Base-by-base conservation (phyloP, 2,113 vertebrate species). In the Perca schrenkii region DNA sequence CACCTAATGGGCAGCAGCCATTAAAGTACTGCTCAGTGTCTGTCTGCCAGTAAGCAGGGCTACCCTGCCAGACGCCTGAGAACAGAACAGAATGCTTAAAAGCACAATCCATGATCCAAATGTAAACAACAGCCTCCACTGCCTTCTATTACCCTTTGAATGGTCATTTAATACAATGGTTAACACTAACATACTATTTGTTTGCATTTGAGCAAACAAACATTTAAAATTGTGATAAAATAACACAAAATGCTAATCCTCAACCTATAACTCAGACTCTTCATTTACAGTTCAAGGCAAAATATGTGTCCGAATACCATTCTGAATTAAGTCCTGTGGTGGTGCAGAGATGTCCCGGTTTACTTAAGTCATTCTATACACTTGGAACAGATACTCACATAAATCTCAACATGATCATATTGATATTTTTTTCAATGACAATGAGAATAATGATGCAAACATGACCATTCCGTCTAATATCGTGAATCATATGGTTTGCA, bases 1-100 rank as follows among this genome's bases (percentile, higher is more conserved):
- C 64, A 86, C 57, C 75, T 78, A 83, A 86, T 80, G 74, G 82
- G 50, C 69, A 69, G 47, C 28, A 6, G 34, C 81, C 74, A 73
- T 71, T 62, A 77, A 83, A 66, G 52, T n/a, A 16, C 64, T 28
- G 61, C 49, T 77, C 79, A 52, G 74, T 25, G 54, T 77, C 56
- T 31, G 52, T 46, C 61, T 77, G 77, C 28, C 68, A 68, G 69
- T 46, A 77, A 79, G 53, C 34, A 50, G 40, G n/a, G 13, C 66
- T 57, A 2, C 31, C 11, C 21, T 22, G 50, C 40, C 46, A 77
- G 77, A 77, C 69, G 76, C 52, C 40, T 73, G 58, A 67, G 75
- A 50, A 34, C 49, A n/a, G 13, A 63, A 79, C 53, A 40, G 17
- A 8, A 36, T 2, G 8, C 49, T 28, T 28, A 62, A 75, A 86